Evolutionary conservation across 2,797 vertebrate genomes (phyloP).

Genomic region (Salmo trutta): DNA sequence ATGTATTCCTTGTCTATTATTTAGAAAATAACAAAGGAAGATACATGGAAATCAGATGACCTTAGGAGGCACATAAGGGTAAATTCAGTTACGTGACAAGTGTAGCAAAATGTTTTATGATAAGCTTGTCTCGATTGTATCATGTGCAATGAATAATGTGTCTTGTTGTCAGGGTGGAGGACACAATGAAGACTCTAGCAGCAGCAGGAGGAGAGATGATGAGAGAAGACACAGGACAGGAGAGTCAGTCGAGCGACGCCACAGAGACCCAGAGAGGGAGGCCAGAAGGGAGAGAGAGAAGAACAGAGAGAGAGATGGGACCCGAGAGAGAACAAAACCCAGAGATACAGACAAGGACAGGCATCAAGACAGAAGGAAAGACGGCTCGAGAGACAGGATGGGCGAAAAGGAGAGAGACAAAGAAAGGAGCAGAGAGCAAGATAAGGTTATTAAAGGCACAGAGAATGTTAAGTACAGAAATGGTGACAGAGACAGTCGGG

Average conservation of each 20-base stretch:
- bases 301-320: constrained; percentile 56
- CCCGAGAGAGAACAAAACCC: constrained; percentile 57
- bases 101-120: neutral
- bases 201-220: constrained; percentile 70
- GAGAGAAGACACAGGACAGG: constrained; percentile 55
- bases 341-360: constrained; percentile 53
- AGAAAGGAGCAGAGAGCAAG: constrained; percentile 50
- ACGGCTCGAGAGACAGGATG: constrained; percentile 58
- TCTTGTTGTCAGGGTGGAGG: constrained; percentile 65
- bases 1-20: constrained; percentile 1
- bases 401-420: constrained; percentile 59
- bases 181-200: constrained; percentile 64
- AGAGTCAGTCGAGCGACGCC: constrained; percentile 64
- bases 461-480: constrained; percentile 41
- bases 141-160: neutral
- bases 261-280: constrained; percentile 64
- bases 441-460: constrained; percentile 23
- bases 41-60: constrained; percentile 93
- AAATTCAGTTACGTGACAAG: constrained; percentile 24
- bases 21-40: constrained; percentile 87
- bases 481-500: constrained; percentile 35
- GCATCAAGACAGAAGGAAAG: constrained; percentile 48
- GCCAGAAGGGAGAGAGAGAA: constrained; percentile 69
- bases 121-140: neutral
- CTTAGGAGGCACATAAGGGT: constrained; percentile 85